Evolutionary conservation across 2,113 vertebrate species (phyloP).

Genomic region (Limanda limanda): DNA sequence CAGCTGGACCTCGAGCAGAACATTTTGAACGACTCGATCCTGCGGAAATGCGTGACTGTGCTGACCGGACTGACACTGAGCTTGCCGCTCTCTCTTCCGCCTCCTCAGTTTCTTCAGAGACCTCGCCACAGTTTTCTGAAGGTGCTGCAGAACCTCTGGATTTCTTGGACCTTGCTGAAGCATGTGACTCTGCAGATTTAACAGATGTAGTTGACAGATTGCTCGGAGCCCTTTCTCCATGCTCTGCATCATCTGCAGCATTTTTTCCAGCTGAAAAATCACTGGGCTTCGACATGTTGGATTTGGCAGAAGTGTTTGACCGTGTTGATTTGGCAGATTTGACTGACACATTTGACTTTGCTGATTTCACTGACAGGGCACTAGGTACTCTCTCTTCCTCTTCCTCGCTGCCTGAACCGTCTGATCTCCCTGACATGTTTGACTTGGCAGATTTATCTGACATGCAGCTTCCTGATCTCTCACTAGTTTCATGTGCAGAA

Average conservation of each 20-base stretch:
- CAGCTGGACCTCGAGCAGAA: constrained; percentile 35
- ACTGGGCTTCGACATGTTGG: constrained; percentile 35
- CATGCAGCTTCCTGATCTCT: constrained; percentile 40
- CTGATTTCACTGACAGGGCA: constrained; percentile 55
- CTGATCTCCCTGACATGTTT: constrained; percentile 48
- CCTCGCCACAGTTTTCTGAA: constrained; percentile 6
- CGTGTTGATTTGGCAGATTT: neutral
- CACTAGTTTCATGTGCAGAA: neutral
- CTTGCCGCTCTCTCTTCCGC: constrained; percentile 29
- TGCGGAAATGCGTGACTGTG: constrained; percentile 15
- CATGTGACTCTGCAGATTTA: constrained; percentile 46
- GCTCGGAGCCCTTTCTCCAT: constrained; percentile 37
- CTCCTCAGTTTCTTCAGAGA: constrained; percentile 16
- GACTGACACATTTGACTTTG: neutral
- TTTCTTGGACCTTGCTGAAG: constrained; percentile 16
- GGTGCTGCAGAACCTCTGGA: constrained; percentile 22
- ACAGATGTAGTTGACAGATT: constrained; percentile 47
- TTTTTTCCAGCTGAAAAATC: constrained; percentile 43
- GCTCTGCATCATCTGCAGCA: constrained; percentile 9
- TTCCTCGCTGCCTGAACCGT: constrained; percentile 1
- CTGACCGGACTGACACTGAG: constrained; percentile 53
- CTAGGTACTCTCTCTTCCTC: constrained; percentile 42
- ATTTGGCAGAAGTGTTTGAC: constrained; percentile 51
- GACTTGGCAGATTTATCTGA: constrained; percentile 56
- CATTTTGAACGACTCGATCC: constrained; percentile 36